A percentile compares a stretch with the other conserved stretches of the same genome.
Evolutionary conservation across 64 coral and sea anemone species (phyloP).

Genomic region (Montipora foliosa): DNA sequence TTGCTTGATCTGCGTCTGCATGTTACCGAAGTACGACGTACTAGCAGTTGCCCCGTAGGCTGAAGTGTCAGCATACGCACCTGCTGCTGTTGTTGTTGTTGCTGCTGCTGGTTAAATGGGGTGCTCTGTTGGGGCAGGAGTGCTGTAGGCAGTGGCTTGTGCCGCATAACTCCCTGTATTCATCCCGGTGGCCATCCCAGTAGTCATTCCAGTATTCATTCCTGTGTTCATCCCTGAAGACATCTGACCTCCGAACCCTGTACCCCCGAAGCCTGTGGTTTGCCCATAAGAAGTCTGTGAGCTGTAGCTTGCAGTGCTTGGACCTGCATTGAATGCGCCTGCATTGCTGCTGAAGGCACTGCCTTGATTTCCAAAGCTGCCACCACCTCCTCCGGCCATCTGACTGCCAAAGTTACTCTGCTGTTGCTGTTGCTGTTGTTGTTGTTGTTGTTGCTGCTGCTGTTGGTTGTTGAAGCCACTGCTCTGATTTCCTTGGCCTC

Average conservation of each 20-base stretch:
- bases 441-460: conserved; percentile 38
- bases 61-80: conserved; percentile 55
- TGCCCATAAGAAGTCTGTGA: no score
- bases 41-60: conserved; percentile 59
- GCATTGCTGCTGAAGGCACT: no score
- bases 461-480: conserved; percentile 51
- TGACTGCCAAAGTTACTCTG: conserved; percentile 76
- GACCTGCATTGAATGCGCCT: background rate
- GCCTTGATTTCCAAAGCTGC: no score
- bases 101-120: conserved; percentile 75
- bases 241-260: background rate
- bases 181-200: conserved; percentile 61
- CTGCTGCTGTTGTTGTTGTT: conserved; percentile 77
- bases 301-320: background rate
- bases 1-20: conserved; percentile 82
- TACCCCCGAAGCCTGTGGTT: background rate
- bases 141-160: conserved; percentile 35
- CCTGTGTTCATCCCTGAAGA: background rate
- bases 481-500: conserved; percentile 73
- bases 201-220: conserved; percentile 65
- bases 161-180: conserved; percentile 62
- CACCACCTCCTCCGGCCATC: background rate
- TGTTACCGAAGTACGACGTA: conserved; percentile 83
- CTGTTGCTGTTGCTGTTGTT: conserved; percentile 31
- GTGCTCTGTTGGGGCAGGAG: conserved; percentile 41